These are phyloP conservation scores for Bubo bubo DNA, from an alignment of 2,113 vertebrate genomes.

Conservation along the genomic window DNA sequence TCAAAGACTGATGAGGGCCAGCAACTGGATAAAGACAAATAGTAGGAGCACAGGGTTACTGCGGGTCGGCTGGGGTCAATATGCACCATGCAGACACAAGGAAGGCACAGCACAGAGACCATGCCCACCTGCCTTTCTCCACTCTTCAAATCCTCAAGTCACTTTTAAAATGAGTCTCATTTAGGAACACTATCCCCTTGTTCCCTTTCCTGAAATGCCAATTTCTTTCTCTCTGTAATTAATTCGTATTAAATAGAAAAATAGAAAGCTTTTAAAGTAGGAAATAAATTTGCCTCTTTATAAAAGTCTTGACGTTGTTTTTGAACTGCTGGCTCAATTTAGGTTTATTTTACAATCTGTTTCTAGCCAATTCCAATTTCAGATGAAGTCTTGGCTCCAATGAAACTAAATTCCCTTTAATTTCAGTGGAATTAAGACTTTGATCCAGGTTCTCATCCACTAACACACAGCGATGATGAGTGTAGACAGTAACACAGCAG, in stretches of 20 bases:
- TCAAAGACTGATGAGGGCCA: background rate
- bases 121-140: background rate
- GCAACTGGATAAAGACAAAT: background rate
- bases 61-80: background rate
- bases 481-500: background rate
- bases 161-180: background rate
- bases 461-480: background rate
- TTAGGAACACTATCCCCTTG: background rate
- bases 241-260: background rate
- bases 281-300: background rate
- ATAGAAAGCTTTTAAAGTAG: background rate
- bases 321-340: slow-evolving; percentile 20
- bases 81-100: background rate
- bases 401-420: slow-evolving; percentile 38
- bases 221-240: background rate
- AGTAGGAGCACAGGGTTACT: background rate
- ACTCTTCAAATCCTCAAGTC: background rate
- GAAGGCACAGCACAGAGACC: background rate
- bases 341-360: slow-evolving; percentile 38
- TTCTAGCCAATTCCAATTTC: slow-evolving; percentile 44
- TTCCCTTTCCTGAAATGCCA: background rate
- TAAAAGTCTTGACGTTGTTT: background rate
- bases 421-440: slow-evolving; percentile 31
- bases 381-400: slow-evolving; percentile 15
- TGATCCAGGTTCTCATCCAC: slow-evolving; percentile 9